Percentiles rank a stretch among this genome's conserved stretches.
These are phyloP conservation scores for Gymnogyps californianus DNA, from an alignment of 2,113 vertebrate species.

Conservation along the genomic window DNA sequence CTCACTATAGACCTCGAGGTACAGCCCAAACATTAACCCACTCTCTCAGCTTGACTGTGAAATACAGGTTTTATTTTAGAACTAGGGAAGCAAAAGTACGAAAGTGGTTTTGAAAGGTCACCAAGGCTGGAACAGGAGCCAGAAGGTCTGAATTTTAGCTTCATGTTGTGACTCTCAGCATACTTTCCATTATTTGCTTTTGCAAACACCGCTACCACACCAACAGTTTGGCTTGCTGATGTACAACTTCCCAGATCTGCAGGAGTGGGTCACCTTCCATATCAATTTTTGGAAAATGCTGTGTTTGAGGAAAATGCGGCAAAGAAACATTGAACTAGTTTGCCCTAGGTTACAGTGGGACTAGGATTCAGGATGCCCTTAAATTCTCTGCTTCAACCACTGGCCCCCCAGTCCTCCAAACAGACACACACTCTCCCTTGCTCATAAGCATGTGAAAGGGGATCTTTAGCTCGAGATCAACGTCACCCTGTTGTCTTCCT, in stretches of 20 bases:
- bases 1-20: not conserved
- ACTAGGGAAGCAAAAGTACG: not conserved
- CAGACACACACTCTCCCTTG: not conserved
- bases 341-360: not conserved
- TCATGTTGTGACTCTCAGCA: not conserved
- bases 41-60: not conserved
- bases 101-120: slow-evolving; percentile 18
- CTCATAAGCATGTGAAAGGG: not conserved
- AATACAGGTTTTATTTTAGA: slow-evolving; percentile 25
- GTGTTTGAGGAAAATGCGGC: not conserved
- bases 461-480: not conserved
- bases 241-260: not conserved
- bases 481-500: not conserved
- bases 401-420: not conserved
- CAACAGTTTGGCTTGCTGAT: not conserved
- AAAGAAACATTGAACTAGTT: not conserved
- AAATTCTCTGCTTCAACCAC: not conserved
- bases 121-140: not conserved
- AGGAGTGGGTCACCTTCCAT: not conserved
- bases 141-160: slow-evolving; percentile 3
- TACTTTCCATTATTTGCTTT: not conserved
- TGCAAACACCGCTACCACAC: not conserved
- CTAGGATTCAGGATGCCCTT: not conserved
- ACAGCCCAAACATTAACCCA: not conserved
- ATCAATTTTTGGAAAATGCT: not conserved